Evolutionary conservation across 2,797 vertebrate genomes (phyloP).

Genomic region (Furcifer pardalis): DNA sequence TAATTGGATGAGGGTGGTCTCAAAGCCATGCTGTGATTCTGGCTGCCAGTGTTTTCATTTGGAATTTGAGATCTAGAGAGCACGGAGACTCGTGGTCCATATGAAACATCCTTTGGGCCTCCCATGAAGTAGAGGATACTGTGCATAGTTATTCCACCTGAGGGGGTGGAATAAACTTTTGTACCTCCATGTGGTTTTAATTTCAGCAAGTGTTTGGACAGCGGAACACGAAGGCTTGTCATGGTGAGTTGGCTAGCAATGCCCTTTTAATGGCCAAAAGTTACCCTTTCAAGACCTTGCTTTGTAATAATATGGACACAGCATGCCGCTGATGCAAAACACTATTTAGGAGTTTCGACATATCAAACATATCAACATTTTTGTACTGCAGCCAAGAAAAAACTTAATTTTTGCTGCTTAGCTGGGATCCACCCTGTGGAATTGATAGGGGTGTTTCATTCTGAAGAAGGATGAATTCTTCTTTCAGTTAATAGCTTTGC

Average conservation of each 20-base stretch:
- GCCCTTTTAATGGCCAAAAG: not conserved
- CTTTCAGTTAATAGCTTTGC: rapidly evolving
- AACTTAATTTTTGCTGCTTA: conserved; percentile 46
- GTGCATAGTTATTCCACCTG: conserved; percentile 53
- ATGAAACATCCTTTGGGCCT: conserved; percentile 21
- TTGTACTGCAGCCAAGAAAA: conserved; percentile 56
- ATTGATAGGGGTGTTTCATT: conserved; percentile 22
- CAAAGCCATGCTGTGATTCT: conserved; percentile 23
- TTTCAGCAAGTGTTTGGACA: conserved; percentile 50
- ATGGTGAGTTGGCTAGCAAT: conserved; percentile 55
- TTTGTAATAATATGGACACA: conserved; percentile 47
- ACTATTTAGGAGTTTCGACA: conserved; percentile 55
- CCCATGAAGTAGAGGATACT: conserved; percentile 44
- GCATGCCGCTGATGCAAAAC: conserved; percentile 49
- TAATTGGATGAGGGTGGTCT: conserved; percentile 42
- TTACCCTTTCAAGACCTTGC: conserved; percentile 24
- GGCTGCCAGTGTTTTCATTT: conserved; percentile 39
- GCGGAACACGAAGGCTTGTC: conserved; percentile 48
- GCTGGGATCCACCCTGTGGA: conserved; percentile 17
- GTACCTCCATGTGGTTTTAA: conserved; percentile 61
- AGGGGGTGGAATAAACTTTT: conserved; percentile 54
- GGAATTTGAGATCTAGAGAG: conserved; percentile 22
- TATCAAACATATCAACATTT: conserved; percentile 53
- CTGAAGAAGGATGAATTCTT: conserved; percentile 34
- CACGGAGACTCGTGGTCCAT: rapidly evolving